Evolutionary conservation across 1,140 invertebrate genomes (phyloP).

Genomic region (Bradysia coprophila): DNA sequence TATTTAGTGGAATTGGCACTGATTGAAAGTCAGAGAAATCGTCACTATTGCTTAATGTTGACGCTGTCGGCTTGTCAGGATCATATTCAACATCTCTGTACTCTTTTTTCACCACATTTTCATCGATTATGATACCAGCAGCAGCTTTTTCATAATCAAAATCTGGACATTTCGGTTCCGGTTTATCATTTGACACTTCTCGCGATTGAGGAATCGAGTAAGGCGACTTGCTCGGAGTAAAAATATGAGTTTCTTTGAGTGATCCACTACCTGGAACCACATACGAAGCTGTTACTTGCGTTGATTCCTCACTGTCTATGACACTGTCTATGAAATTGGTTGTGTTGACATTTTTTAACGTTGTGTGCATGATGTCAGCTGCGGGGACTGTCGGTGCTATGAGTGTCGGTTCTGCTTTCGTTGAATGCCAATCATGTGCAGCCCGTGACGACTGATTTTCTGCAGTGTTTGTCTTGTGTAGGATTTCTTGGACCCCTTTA

Average conservation of each 20-base stretch:
- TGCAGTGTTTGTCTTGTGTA: slow-evolving; percentile 12
- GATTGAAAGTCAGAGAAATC: slow-evolving; percentile 23
- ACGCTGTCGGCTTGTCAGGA: slow-evolving; percentile 10
- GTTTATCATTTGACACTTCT: background rate
- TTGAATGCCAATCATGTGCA: slow-evolving; percentile 4
- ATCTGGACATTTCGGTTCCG: slow-evolving; percentile 7
- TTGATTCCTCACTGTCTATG: background rate
- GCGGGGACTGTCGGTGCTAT: background rate
- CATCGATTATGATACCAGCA: slow-evolving; percentile 21
- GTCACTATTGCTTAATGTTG: slow-evolving; percentile 8
- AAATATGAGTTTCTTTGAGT: slow-evolving; percentile 22
- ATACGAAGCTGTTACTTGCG: slow-evolving; percentile 7
- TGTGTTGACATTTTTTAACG: background rate
- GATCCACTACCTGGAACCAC: slow-evolving; percentile 9
- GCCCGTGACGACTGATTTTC: background rate
- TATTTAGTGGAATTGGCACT: slow-evolving; percentile 6
- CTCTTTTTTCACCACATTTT: slow-evolving; percentile 22
- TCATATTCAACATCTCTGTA: slow-evolving; percentile 23
- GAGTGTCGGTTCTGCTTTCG: slow-evolving; percentile 11
- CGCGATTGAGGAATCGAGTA: background rate
- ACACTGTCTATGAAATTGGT: background rate
- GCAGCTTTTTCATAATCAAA: slow-evolving; percentile 22
- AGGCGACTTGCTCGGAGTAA: slow-evolving; percentile 11
- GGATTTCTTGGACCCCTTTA: slow-evolving; percentile 4
- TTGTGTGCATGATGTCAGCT: background rate